These are phyloP conservation scores for Seladonia tumulorum DNA, from an alignment of 2,888 invertebrate genomes.

Conservation along the genomic window DNA sequence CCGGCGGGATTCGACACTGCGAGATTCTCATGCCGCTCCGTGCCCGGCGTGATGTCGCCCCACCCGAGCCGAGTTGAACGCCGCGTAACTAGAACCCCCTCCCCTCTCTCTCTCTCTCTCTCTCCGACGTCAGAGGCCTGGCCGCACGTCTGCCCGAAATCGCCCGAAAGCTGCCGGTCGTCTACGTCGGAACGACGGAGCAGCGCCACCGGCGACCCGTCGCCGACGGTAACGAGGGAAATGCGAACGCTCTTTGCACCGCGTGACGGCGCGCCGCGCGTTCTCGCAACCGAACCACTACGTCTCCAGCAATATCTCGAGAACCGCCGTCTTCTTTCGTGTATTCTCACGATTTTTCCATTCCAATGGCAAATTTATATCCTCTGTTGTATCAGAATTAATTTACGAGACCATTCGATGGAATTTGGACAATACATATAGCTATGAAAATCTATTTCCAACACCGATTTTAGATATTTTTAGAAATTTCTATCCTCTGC, in stretches of 20 bases:
- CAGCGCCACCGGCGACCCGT: constrained; percentile 43
- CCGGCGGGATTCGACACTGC: constrained; percentile 70
- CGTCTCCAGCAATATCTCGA: no score
- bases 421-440: no score
- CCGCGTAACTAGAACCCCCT: constrained; percentile 41
- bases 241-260: constrained; percentile 5
- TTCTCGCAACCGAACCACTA: no score
- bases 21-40: constrained; percentile 62
- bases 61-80: constrained; percentile 63
- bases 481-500: no score
- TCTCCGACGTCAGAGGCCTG: constrained; percentile 27
- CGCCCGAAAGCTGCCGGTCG: constrained; percentile 56
- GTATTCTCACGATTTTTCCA: no score
- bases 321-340: no score
- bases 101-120: no score
- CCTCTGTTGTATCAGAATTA: no score
- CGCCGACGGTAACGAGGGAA: constrained; percentile 21
- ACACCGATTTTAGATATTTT: no score
- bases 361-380: no score
- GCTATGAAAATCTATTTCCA: no score
- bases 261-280: not conserved
- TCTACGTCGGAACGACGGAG: constrained; percentile 41
- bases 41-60: constrained; percentile 63
- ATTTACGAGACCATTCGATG: no score
- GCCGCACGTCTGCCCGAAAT: constrained; percentile 50